A percentile compares a stretch with the other conserved stretches of the same genome.
Evolutionary conservation across 2,888 invertebrate genomes (phyloP).

Genomic region (Aleiodes leptofemur): DNA sequence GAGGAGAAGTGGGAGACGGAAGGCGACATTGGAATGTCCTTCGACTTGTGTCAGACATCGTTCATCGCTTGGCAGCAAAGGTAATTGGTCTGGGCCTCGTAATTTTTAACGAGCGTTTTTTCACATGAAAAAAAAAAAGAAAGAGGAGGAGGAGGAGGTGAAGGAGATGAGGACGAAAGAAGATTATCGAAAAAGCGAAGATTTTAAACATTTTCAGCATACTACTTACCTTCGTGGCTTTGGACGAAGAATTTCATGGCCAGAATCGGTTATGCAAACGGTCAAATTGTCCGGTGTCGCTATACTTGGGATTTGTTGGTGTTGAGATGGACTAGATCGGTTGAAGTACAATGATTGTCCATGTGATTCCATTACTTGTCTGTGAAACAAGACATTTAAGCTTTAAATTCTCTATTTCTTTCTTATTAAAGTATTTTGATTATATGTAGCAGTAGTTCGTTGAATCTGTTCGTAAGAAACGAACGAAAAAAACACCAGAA

Average conservation of each 20-base stretch:
- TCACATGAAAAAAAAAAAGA: constrained; percentile 46
- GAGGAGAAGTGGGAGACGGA: constrained; percentile 42
- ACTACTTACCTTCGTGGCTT: constrained; percentile 86
- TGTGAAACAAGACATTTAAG: neutral
- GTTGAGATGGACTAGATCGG: constrained; percentile 45
- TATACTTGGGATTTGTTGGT: constrained; percentile 48
- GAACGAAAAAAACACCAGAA: no score
- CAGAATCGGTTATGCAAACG: constrained; percentile 83
- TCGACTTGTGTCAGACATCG: constrained; percentile 60
- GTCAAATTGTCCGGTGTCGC: constrained; percentile 77
- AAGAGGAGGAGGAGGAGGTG: no score
- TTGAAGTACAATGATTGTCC: constrained; percentile 57
- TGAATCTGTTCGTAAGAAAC: no score
- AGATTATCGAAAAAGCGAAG: constrained; percentile 1
- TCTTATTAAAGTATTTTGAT: no score
- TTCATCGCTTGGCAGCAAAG: constrained; percentile 61
- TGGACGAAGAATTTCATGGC: constrained; percentile 90
- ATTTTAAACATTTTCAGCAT: constrained; percentile 19
- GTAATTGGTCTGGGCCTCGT: constrained; percentile 63
- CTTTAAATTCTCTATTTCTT: no score
- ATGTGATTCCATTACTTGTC: constrained; percentile 38
- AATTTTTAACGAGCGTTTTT: constrained; percentile 62
- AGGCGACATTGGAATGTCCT: constrained; percentile 55
- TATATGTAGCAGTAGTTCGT: no score
- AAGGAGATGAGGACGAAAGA: neutral